Evolutionary conservation across 1,140 invertebrate species (phyloP).

Genomic region (Magallana gigas): DNA sequence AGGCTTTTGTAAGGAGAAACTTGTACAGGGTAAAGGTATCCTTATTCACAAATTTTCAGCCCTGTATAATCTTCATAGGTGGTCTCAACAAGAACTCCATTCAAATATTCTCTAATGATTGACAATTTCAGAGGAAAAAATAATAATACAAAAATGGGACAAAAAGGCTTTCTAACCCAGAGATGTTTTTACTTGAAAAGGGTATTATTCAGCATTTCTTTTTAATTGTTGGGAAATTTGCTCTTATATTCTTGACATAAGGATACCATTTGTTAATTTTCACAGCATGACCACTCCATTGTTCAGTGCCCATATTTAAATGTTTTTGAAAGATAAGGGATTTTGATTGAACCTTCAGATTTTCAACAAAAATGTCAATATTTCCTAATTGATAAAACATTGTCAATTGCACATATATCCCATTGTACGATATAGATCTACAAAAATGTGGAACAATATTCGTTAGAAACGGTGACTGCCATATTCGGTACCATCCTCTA

Average conservation of each 20-base stretch:
- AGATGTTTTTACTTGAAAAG: slow-evolving; percentile 14
- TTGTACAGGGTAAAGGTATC: neutral
- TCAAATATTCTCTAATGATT: neutral
- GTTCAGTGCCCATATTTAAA: neutral
- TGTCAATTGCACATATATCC: neutral
- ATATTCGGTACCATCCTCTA: neutral
- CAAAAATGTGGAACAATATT: neutral
- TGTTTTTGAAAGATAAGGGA: neutral
- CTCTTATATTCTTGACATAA: neutral
- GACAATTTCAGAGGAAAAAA: neutral
- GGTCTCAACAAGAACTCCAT: slow-evolving; percentile 4
- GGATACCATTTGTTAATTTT: slow-evolving; percentile 28
- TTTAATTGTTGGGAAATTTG: neutral
- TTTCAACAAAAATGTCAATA: neutral
- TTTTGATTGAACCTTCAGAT: neutral
- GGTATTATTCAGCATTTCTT: slow-evolving; percentile 19
- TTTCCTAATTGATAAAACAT: neutral
- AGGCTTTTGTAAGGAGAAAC: neutral
- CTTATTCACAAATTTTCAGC: neutral
- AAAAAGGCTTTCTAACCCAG: neutral
- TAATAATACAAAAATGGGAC: slow-evolving; percentile 24
- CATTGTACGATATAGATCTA: neutral
- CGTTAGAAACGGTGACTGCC: neutral
- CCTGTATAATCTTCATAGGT: neutral
- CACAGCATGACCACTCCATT: slow-evolving; percentile 7